A percentile compares a stretch with the other conserved stretches of the same genome.
Conservation (phyloP, 2,113 vertebrate species). For the Chaenocephalus aceratus region DNA sequence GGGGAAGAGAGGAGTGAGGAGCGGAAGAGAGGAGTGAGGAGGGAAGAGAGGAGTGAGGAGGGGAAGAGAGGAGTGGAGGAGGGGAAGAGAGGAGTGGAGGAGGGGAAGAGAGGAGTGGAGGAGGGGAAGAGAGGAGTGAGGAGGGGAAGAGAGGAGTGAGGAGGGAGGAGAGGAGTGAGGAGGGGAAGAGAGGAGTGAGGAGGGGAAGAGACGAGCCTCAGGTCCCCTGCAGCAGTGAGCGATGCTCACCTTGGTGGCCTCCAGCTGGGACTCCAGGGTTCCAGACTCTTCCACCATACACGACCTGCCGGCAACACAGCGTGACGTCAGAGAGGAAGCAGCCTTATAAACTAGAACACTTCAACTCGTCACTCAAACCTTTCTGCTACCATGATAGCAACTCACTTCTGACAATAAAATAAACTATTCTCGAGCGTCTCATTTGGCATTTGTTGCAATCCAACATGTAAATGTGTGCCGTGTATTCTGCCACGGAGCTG, state of each 20-base stretch:
- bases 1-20: too few species aligned
- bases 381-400: too few species aligned
- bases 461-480: neutral
- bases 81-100: too few species aligned
- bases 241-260: slow-evolving; percentile 93
- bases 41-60: too few species aligned
- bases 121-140: too few species aligned
- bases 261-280: slow-evolving; percentile 96
- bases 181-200: too few species aligned
- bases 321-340: slow-evolving; percentile 6
- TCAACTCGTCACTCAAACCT: neutral
- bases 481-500: slow-evolving; percentile 17
- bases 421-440: neutral
- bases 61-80: too few species aligned
- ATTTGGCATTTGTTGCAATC: neutral
- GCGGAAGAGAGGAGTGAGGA: too few species aligned
- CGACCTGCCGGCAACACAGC: slow-evolving; percentile 86
- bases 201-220: too few species aligned
- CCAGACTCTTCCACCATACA: slow-evolving; percentile 99
- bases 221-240: neutral
- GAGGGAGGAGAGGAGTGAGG: too few species aligned
- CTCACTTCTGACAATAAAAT: neutral
- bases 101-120: too few species aligned
- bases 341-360: neutral
- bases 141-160: too few species aligned